phyloP scores from a whole-genome alignment of 2,113 vertebrate genomes.

The Callipepla squamata region DNA sequence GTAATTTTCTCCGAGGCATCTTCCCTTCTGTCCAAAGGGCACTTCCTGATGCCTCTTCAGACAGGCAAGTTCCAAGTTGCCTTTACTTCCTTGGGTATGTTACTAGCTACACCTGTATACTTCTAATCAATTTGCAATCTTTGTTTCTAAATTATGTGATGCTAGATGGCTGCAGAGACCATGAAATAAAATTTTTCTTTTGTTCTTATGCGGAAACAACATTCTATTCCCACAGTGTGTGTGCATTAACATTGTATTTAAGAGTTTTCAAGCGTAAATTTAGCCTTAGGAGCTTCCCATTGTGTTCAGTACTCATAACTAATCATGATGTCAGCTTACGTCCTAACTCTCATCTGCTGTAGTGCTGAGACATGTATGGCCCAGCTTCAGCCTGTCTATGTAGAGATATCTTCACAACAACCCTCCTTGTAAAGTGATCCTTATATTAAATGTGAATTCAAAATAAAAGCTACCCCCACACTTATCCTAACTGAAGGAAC shows the following conservation, averaged over 20 bases:
- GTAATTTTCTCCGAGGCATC: no score
- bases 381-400: not conserved
- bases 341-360: not conserved
- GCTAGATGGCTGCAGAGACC: no score
- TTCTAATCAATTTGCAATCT: no score
- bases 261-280: not conserved
- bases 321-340: not conserved
- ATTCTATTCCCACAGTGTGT: not conserved
- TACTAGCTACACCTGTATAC: no score
- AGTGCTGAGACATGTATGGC: not conserved
- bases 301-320: not conserved
- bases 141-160: no score
- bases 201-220: no score
- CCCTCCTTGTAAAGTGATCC: not conserved
- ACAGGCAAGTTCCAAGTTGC: no score
- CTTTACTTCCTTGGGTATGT: no score
- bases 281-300: not conserved
- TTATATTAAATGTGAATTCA: not conserved
- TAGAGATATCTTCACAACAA: not conserved
- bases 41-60: no score
- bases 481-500: not conserved
- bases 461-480: not conserved
- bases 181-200: no score
- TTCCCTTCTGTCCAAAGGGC: no score
- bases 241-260: not conserved